These are phyloP conservation scores for Laticauda colubrina DNA, from an alignment of 2,113 vertebrate genomes.

Conservation along the genomic window DNA sequence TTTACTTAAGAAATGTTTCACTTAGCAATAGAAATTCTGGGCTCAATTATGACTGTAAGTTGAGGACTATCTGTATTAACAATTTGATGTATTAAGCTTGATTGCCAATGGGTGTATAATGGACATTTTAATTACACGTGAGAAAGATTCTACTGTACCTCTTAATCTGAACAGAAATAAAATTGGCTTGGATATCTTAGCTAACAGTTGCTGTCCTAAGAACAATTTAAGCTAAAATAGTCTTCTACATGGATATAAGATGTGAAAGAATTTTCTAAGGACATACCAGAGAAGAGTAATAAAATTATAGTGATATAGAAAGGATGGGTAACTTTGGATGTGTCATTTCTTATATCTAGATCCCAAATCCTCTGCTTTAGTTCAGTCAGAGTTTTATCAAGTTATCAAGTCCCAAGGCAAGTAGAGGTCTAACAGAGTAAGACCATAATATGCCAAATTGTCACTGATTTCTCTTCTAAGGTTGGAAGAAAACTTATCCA, in stretches of 20 bases:
- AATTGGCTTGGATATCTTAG: background rate
- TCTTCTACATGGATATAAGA: background rate
- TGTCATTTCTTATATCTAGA: background rate
- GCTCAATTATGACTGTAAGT: background rate
- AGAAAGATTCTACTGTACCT: background rate
- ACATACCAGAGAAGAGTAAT: background rate
- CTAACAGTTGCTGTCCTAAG: background rate
- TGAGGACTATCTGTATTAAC: background rate
- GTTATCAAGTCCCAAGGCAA: background rate
- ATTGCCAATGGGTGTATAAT: background rate
- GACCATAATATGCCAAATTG: background rate
- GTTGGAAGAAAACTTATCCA: background rate
- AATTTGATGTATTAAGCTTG: background rate
- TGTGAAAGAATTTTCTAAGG: background rate
- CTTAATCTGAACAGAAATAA: background rate
- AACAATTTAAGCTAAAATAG: background rate
- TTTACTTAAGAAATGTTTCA: background rate
- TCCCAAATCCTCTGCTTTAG: background rate
- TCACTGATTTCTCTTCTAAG: background rate
- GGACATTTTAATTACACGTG: background rate
- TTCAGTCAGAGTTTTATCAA: background rate
- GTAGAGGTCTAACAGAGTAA: background rate
- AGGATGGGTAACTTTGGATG: background rate
- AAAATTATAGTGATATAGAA: background rate
- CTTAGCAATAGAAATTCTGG: background rate